A percentile compares a stretch with the other conserved stretches of the same genome.
Conservation (phyloP, 2,113 vertebrate genomes). For the Paedocypris sp. region DNA sequence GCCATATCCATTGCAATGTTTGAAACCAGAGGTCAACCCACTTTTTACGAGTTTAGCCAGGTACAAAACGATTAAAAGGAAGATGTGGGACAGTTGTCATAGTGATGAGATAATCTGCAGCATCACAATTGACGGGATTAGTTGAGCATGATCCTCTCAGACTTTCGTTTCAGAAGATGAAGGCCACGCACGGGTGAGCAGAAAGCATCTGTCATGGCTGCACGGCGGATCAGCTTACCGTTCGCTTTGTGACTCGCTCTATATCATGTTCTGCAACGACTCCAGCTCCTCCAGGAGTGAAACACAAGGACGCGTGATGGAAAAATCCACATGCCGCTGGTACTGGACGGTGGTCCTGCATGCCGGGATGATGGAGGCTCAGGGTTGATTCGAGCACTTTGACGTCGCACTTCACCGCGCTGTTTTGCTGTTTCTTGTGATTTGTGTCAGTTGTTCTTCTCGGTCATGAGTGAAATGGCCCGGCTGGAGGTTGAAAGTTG, state of each 20-base stretch:
- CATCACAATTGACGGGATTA: neutral
- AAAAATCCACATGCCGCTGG: neutral
- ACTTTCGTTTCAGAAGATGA: neutral
- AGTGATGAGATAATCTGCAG: neutral
- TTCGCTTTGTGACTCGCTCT: constrained; percentile 10
- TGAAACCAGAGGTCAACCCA: too few relatives aligned
- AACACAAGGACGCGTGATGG: constrained; percentile 1
- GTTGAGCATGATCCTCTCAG: neutral
- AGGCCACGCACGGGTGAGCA: neutral
- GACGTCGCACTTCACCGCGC: too few relatives aligned
- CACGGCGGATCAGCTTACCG: constrained; percentile 6
- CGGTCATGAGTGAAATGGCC: too few relatives aligned
- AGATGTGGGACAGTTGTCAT: neutral
- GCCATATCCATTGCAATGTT: too few relatives aligned
- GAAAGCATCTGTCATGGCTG: constrained; percentile 21
- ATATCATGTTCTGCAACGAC: constrained; percentile 8
- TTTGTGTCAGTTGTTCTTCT: too few relatives aligned
- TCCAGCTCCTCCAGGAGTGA: neutral
- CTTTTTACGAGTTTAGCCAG: too few relatives aligned
- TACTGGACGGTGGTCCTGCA: neutral
- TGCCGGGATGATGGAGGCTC: neutral
- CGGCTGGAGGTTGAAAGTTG: too few relatives aligned
- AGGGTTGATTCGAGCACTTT: too few relatives aligned
- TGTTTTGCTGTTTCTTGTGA: too few relatives aligned
- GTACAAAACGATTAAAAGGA: too few relatives aligned